These are phyloP conservation scores for Hormiphora californensis DNA, from an alignment of 37 sponge, comb jelly and placozoan species.

Conservation along the genomic window DNA sequence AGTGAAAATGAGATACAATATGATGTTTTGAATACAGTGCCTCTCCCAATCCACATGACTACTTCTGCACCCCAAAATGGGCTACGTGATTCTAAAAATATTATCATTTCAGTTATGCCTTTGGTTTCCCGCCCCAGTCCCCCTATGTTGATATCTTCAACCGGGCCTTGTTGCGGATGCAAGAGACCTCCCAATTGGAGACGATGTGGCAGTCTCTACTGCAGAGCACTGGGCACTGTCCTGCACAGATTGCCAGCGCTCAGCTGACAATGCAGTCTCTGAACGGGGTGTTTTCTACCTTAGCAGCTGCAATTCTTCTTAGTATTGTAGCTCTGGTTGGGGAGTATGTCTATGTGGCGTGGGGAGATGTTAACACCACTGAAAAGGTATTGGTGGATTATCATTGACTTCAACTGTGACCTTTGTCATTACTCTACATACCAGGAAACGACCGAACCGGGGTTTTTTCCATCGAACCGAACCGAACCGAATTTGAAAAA, in stretches of 20 bases:
- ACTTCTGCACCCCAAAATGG: too few relatives aligned
- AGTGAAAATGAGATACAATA: not conserved
- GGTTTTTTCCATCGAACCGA: too few relatives aligned
- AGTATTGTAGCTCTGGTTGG: conserved; percentile 33
- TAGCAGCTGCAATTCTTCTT: not conserved
- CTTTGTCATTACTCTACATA: too few relatives aligned
- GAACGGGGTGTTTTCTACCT: conserved; percentile 42
- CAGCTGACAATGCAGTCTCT: conserved; percentile 28
- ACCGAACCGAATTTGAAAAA: too few relatives aligned
- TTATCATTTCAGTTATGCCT: conserved; percentile 45
- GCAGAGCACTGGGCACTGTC: conserved; percentile 17
- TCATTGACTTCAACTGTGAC: too few relatives aligned
- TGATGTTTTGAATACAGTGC: not conserved
- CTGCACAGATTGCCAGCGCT: not conserved
- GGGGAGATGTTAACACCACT: conserved; percentile 22
- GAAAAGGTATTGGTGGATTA: too few relatives aligned
- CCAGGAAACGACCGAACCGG: too few relatives aligned
- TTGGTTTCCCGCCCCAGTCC: conserved; percentile 34
- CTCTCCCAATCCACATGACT: not conserved
- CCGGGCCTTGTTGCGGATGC: not conserved
- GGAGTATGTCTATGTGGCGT: conserved; percentile 49
- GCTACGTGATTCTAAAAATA: too few relatives aligned
- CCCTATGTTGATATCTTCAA: conserved; percentile 38
- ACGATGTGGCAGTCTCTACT: conserved; percentile 12
- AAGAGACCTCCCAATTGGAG: conserved; percentile 28